Base-by-base conservation (phyloP, 2,888 invertebrate genomes). In the Leucophenga maculata region DNA sequence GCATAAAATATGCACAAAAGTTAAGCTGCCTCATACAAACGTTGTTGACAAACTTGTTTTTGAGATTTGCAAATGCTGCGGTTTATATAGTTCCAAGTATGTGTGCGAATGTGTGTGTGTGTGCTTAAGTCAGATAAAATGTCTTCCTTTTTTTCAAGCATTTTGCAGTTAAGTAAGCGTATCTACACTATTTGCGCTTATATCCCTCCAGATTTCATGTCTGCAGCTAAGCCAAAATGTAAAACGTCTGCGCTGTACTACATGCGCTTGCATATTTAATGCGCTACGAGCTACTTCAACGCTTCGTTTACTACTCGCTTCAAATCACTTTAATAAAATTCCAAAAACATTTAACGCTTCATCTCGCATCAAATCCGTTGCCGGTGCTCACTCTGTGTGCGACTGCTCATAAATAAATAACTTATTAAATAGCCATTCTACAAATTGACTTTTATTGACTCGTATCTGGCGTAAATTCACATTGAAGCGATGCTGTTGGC, bases 371-470 rank as follows among this genome's bases (percentile, higher is more conserved):
- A 39, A 39, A 39, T 39, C 39, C 11, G 39, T 3, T 39, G 39
- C 39, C n/a, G n/a, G n/a, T 39, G 11, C 39, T 39, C 18, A 52
- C 18, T 52, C 18, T 52, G 16, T 50, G 39, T n/a, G n/a, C n/a
- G n/a, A n/a, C n/a, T n/a, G 20, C 60, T 60, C 60, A 60, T 60
- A 39, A 60, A 64, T 48, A 64, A 64, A 62, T 62, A 46, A 62
- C 46, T 64, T 64, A 64, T 64, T 64, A 64, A 64, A 64, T 64
- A 9, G 62, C 46, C 39, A 64, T 64, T 64, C 46, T 72, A 80
- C 80, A 81, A 80, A 80, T 80, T 75, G 73, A 48, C 64, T 67
- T 77, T 72, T 74, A 79, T 74, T 79, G 78, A 78, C 74, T 64
- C 74, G 59, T 59, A 46, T 16, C 46, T 31, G 13, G 65, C 54